Base-by-base conservation (phyloP, 2,113 vertebrate genomes). In the Hydropotes inermis region DNA sequence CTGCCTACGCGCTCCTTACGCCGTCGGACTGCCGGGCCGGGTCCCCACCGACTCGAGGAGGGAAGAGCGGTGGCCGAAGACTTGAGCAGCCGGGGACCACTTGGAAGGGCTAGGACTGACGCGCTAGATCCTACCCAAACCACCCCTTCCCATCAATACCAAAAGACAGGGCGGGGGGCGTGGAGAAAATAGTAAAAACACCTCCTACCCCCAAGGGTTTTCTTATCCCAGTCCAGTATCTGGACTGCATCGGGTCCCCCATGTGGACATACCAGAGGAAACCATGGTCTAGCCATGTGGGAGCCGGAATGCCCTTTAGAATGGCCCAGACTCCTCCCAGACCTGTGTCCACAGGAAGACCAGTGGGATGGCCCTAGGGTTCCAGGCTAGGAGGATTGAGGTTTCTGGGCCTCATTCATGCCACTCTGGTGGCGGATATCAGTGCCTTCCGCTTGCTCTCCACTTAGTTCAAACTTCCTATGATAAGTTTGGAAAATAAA, bases 1-100 rank as follows among this genome's bases (percentile, higher is more conserved):
- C 93, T 67, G 28, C 93, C 87, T 61, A 7, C 87, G 91, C 91
- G 83, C 92, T 45, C 43, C 83, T 91, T 57, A 87, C 94, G 90
- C 95, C 7, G 54, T 30, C 15, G 27, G 67, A 15, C 45, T 7
- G 85, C 47, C 27, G 2, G 47, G 52, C 60, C 12, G 61, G 1
- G 39, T 47, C 67, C 52, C 6, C 90, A 1, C 70, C 1, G 82
- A 64, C 54, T 61, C 3, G 4, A 39, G 70, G 39, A 25, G 81
- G 30, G 7, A 23, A n/a, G 30, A 52, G 60, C 60, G 54, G 36
- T 1, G 91, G 57, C 76, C 39, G 0, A 0, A 7, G 9, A 28
- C 67, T 27, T 14, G 58, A 3, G 58, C 89, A 2, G 86, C 92
- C 0, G 7, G 36, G 86, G 54, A 50, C 87, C 30, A 12, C 61